phyloP scores from a whole-genome alignment of 2,113 vertebrate species.

The Pteronura brasiliensis region DNA sequence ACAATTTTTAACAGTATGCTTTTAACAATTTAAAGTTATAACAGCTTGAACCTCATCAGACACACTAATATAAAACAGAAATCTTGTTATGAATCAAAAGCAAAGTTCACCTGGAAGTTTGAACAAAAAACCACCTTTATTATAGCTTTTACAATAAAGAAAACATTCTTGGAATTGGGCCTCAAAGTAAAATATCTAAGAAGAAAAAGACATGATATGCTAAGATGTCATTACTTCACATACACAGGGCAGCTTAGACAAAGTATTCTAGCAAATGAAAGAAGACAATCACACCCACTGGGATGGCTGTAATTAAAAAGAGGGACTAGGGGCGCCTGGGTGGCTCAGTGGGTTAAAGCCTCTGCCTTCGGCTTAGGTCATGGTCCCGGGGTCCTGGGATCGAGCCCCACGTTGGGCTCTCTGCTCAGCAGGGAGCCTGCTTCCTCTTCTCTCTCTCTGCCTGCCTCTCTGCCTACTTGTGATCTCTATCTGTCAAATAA shows the following conservation, averaged over 20 bases:
- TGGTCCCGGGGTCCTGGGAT: too few species aligned
- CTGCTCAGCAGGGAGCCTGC: too few species aligned
- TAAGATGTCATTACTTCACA: neutral
- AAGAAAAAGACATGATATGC: neutral
- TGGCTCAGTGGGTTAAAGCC: too few species aligned
- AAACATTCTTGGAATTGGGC: neutral
- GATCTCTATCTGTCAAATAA: too few species aligned
- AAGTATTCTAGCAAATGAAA: neutral
- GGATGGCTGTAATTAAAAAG: neutral
- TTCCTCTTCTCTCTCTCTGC: too few species aligned
- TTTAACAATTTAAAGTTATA: constrained; percentile 17
- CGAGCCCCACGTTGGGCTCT: too few species aligned
- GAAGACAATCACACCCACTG: neutral
- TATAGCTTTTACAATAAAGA: neutral
- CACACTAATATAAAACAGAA: neutral
- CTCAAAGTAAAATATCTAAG: neutral
- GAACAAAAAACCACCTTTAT: neutral
- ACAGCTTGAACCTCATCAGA: constrained; percentile 10
- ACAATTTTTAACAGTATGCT: neutral
- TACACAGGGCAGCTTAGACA: neutral
- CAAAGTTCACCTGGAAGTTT: neutral
- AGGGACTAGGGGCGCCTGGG: neutral
- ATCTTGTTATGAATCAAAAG: constrained; percentile 27
- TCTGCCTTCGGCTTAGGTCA: too few species aligned
- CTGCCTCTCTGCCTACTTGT: too few species aligned